Base-by-base conservation (phyloP, 2,888 invertebrate species). In the Drepanosiphum platanoidis region DNA sequence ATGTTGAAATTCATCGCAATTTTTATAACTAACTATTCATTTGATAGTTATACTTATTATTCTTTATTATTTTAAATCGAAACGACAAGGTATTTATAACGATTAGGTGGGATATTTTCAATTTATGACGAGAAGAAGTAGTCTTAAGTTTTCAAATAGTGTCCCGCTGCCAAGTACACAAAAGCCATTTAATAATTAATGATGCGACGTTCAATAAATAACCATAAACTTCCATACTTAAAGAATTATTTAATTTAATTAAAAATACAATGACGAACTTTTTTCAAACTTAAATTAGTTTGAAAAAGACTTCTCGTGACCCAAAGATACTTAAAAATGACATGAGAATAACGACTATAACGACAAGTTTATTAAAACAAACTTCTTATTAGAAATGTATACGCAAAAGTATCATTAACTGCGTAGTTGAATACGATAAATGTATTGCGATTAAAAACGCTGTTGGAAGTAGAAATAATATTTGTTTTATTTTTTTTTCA, bases 221-320 rank as follows among this genome's bases (percentile, higher is more conserved):
- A 68, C 68, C 68, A 34, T 70, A 70, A 61, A 80, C 34, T 80
- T 52, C 27, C 32, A 66, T 46, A 32, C 42, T 46, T 32, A n/a
- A 64, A 66, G 42, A 79, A 79, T 66, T 79, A 66, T 79, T 79
- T 79, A 42, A 79, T 79, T 79, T 42, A 66, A 79, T 79, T 66
- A 66, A 79, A 79, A 66, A 80, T 52, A 70, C 70, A 70, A 80
- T 80, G 70, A 70, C 32, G 70, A 80, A 80, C 70, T 80, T 71
- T 80, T 34, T 68, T 8, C 15, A 46, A 80, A 80, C 34, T 80
- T 70, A 79, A 68, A 79, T 66, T 79, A 77, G 77, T 77, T 77
- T 77, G 42, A 5, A 9, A n/a, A 78, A 39, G 3, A 64, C 39
- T 39, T 36, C 22, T 66, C 8, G 32, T 42, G 42, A 42, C 78